Evolutionary conservation across 2,888 invertebrate species (phyloP).

Genomic region (Hydrotaea diabolus): DNA sequence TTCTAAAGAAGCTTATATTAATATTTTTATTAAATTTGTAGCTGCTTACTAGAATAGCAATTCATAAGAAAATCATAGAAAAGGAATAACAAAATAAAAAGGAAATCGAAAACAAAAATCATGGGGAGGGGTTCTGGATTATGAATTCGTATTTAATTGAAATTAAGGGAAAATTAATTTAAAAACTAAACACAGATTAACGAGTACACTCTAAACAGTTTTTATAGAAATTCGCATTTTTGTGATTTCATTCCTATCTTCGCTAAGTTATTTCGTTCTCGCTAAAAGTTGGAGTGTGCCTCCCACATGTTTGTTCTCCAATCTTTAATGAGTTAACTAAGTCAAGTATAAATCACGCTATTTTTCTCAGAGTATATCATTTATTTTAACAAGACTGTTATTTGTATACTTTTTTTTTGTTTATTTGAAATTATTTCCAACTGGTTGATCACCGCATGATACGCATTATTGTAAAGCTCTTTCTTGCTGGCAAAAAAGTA

Average conservation of each 20-base stretch:
- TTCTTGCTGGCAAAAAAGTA: too few species aligned
- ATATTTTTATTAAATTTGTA: neutral
- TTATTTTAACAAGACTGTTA: slow-evolving; percentile 43
- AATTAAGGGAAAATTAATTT: neutral
- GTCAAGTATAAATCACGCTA: neutral
- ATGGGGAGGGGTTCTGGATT: neutral
- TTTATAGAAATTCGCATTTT: too few species aligned
- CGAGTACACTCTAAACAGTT: too few species aligned
- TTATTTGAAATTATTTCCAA: slow-evolving; percentile 28
- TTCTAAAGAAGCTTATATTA: neutral
- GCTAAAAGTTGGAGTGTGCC: too few species aligned
- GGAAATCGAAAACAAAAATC: neutral
- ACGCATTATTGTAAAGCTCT: slow-evolving; percentile 19
- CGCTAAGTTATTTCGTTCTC: too few species aligned
- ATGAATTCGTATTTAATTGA: neutral
- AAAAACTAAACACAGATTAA: too few species aligned
- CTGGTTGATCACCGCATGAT: slow-evolving; percentile 25
- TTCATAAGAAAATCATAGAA: neutral
- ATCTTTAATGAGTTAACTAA: too few species aligned
- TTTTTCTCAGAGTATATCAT: slow-evolving; percentile 33
- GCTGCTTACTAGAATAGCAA: neutral
- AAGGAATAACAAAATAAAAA: neutral
- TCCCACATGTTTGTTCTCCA: too few species aligned
- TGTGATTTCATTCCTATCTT: too few species aligned
- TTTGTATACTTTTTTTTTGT: slow-evolving; percentile 3